Base-by-base conservation (phyloP, 2,888 invertebrate genomes). In the Arrhopalites spinosus region DNA sequence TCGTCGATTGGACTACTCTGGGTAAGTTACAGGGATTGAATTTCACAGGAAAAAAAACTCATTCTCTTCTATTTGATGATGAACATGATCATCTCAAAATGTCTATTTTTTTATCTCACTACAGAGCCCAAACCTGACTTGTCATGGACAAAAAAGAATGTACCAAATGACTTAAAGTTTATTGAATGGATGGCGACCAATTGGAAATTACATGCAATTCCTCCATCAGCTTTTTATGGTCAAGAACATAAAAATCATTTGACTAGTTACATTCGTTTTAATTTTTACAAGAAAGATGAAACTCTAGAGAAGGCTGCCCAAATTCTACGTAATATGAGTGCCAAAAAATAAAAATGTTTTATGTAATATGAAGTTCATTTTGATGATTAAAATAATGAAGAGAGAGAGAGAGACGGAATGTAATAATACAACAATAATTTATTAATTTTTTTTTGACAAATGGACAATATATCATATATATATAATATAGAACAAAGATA, bases 151-250 rank as follows among this genome's bases (percentile, higher is more conserved):
- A 94, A 94, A 85, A 86, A 85, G 0, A 94, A 94, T 84, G 88
- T 88, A 81, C 89, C 90, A 83, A 91, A 90, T 78, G 98, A 99
- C 87, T 96, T 94, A 85, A 90, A 90, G 81, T 98, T 99, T 86
- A 95, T 96, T 0, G 94, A 96, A 86, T 98, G 97, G 93, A 91
- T 99, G 89, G 93, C 93, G 0, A 95, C 93, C 84, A 93, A 96
- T 84, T 91, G 94, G 83, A 95, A 96, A 61, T 87, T 99, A 23
- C 93, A 96, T 82, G 92, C 94, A 13, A 98, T 99, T 80, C 99
- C 98, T 1, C 94, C 95, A 0, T 92, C 93, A 63, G 96, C 96
- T 0, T 99, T 99, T 87, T 99, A 98, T 86, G 90, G 91, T 23
- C 88, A 89, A 5, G 87, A 87, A 11, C 90, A 98, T 86, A 96